Evolutionary conservation across 2,797 vertebrate genomes (phyloP), one percentile per base, ranked within the genome.

Genomic region (Anguilla obscura): DNA sequence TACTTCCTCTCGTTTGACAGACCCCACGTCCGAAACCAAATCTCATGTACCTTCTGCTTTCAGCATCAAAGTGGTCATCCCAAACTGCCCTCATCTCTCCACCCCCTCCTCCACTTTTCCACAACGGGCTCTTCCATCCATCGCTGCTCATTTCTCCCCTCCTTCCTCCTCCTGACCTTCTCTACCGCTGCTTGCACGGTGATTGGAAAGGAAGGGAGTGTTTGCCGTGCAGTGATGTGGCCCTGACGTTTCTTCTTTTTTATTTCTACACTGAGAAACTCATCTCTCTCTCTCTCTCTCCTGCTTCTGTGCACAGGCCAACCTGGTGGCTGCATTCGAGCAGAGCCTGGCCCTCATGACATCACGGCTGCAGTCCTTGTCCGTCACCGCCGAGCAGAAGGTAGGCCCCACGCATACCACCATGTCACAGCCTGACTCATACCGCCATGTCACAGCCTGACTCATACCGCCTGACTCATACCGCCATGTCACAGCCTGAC

Each of bases 291-390:
- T 50, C 50, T 50, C 50, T 9, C 50, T 50, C 50, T 50, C 50
- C 85, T 80, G 7, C 40, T 7, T 84, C 80, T 74, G 40, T 36
- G 85, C 85, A 18, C 90, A 93, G 98, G 98, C 98, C 18, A 99
- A 99, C 91, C 94, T 99, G 90, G 99, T 99, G 12, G 98, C 99
- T 0, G 99, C 99, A 0, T 99, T 99, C 0, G 99, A 99, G 92
- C 98, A 99, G 96, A 99, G 98, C 92, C 95, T 99, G 92, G 97
- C 98, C 16, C 96, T 98, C 93, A 99, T 99, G 99, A 99, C 99
- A 0, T 97, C 97, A 27, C 98, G 99, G 45, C 96, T 99, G 79
- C 97, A 99, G 91, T 97, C 96, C 74, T 95, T 99, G 91, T 99
- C 99, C 0, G 97, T 97, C 91, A 98, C 96, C 0, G 98, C 98